These are phyloP conservation scores for Drosophila anomelani DNA, from an alignment of 2,888 invertebrate species.

Conservation along the genomic window DNA sequence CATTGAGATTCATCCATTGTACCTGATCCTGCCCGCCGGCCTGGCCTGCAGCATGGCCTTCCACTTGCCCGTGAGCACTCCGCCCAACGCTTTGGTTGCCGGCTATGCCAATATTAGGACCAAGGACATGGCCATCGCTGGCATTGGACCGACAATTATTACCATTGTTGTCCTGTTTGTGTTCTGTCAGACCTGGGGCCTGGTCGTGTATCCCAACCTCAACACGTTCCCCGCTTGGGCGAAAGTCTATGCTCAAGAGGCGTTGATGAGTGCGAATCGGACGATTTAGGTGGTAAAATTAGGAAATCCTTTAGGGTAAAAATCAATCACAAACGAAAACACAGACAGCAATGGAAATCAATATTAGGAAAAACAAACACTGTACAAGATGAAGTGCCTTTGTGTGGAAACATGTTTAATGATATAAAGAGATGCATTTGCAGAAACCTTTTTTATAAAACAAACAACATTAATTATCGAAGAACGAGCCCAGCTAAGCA, in stretches of 20 bases:
- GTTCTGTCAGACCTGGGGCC: constrained; percentile 91
- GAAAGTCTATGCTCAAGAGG: constrained; percentile 55
- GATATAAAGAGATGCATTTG: constrained; percentile 27
- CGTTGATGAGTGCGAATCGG: constrained; percentile 39
- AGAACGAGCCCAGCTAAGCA: constrained; percentile 32
- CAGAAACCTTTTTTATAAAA: constrained; percentile 7
- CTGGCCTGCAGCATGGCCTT: constrained; percentile 96
- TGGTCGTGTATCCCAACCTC: constrained; percentile 88
- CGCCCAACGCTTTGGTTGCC: constrained; percentile 97
- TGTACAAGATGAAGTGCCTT: constrained; percentile 70
- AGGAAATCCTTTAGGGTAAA: constrained; percentile 50
- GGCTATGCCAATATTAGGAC: constrained; percentile 92
- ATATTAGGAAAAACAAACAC: constrained; percentile 34
- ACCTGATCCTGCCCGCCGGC: constrained; percentile 95
- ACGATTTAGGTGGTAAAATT: constrained; percentile 45
- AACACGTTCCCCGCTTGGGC: constrained; percentile 88
- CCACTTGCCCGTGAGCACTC: constrained; percentile 97
- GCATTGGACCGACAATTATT: constrained; percentile 91
- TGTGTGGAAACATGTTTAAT: constrained; percentile 16
- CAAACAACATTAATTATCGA: constrained; percentile 11
- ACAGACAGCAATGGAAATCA: constrained; percentile 22
- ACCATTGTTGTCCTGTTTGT: constrained; percentile 90
- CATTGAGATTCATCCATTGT: constrained; percentile 92
- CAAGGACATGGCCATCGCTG: constrained; percentile 91
- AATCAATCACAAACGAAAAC: constrained; percentile 21